Evolutionary conservation across 2,888 invertebrate genomes (phyloP).

Genomic region (Hartigia nigra): DNA sequence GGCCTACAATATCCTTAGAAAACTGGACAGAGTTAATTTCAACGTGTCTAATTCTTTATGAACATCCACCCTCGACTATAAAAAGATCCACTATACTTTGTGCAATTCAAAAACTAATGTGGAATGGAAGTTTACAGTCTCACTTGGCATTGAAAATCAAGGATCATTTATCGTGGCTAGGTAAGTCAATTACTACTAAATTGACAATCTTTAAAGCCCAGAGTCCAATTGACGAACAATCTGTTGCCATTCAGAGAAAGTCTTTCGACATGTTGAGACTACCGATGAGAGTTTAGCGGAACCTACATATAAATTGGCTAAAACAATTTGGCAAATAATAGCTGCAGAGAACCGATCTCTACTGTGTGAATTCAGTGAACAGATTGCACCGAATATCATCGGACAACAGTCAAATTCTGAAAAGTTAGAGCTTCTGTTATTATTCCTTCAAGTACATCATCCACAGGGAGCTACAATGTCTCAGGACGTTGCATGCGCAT

Average conservation of each 20-base stretch:
- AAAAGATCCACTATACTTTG: slow-evolving; percentile 66
- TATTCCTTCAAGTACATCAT: slow-evolving; percentile 69
- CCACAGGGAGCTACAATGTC: slow-evolving; percentile 64
- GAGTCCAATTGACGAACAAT: neutral
- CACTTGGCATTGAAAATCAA: slow-evolving; percentile 47
- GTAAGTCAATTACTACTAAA: slow-evolving; percentile 1
- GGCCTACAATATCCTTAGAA: slow-evolving; percentile 67
- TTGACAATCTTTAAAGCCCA: neutral
- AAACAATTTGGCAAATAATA: slow-evolving; percentile 62
- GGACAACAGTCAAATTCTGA: slow-evolving; percentile 56
- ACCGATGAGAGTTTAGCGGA: slow-evolving; percentile 34
- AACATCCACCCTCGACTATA: slow-evolving; percentile 55
- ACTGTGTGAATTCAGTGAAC: slow-evolving; percentile 70
- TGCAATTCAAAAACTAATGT: slow-evolving; percentile 66
- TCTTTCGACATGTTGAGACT: slow-evolving; percentile 32
- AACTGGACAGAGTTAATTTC: slow-evolving; percentile 70
- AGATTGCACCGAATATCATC: slow-evolving; percentile 64
- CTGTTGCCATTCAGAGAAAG: slow-evolving; percentile 30
- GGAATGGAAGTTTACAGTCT: slow-evolving; percentile 62
- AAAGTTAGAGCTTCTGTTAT: slow-evolving; percentile 66
- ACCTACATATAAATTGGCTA: slow-evolving; percentile 44
- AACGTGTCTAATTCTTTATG: slow-evolving; percentile 43
- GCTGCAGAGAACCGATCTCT: slow-evolving; percentile 68
- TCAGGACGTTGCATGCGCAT: slow-evolving; percentile 60
- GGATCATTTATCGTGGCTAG: slow-evolving; percentile 24